A percentile compares a stretch with the other conserved stretches of the same genome.
Conservation (phyloP, 2,888 invertebrate genomes). For the Troides aeacus region DNA sequence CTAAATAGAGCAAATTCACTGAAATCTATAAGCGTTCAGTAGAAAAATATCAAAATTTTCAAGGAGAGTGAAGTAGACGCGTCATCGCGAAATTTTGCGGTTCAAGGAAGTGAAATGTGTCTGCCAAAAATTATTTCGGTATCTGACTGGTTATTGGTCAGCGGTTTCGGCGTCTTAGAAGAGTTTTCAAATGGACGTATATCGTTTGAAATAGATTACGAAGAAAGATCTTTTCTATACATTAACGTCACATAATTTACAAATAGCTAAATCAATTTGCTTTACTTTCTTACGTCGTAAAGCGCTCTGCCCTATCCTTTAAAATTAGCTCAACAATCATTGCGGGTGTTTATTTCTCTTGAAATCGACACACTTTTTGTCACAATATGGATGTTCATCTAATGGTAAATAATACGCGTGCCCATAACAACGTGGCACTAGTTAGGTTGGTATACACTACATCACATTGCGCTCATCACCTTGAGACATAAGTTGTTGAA, state of each 20-base stretch:
- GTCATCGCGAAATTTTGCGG: slow-evolving; percentile 49
- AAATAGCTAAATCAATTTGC: not conserved
- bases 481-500: too few relatives aligned
- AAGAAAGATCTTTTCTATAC: slow-evolving; percentile 5
- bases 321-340: too few relatives aligned
- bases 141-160: slow-evolving; percentile 47
- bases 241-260: not conserved
- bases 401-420: too few relatives aligned
- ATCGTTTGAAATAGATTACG: slow-evolving; percentile 42
- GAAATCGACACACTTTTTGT: too few relatives aligned
- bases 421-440: too few relatives aligned
- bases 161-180: slow-evolving; percentile 39
- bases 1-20: slow-evolving; percentile 9
- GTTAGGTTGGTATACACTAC: too few relatives aligned
- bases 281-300: not conserved
- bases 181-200: slow-evolving; percentile 21
- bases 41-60: slow-evolving; percentile 24
- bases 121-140: slow-evolving; percentile 69
- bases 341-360: too few relatives aligned
- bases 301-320: too few relatives aligned
- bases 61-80: slow-evolving; percentile 34
- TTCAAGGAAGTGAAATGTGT: slow-evolving; percentile 63
- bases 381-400: too few relatives aligned
- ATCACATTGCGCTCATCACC: too few relatives aligned
- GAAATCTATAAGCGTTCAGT: slow-evolving; percentile 9